phyloP scores from a whole-genome alignment of 2,113 vertebrate genomes.

The Anas platyrhynchos region DNA sequence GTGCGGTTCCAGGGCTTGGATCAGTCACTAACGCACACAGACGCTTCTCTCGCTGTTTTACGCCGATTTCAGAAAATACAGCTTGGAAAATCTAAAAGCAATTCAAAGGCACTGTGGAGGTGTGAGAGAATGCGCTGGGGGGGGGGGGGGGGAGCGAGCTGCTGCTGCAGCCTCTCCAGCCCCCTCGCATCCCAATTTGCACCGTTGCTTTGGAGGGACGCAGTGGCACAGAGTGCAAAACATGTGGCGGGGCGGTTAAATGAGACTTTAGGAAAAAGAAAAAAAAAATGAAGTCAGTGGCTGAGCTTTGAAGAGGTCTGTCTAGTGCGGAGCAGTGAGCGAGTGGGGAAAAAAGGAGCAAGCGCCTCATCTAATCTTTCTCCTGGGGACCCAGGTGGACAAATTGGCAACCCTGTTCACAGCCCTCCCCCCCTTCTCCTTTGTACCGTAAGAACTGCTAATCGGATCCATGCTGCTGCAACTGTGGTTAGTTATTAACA shows the following conservation, averaged over 20 bases:
- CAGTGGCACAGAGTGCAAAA: slow-evolving; percentile 23
- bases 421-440: slow-evolving; percentile 63
- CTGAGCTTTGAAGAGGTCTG: slow-evolving; percentile 65
- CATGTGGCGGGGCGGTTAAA: slow-evolving; percentile 9
- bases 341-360: slow-evolving; percentile 66
- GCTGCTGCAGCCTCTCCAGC: neutral
- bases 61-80: slow-evolving; percentile 4
- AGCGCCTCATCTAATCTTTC: slow-evolving; percentile 77
- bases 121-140: neutral
- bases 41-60: neutral
- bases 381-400: slow-evolving; percentile 83
- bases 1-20: neutral
- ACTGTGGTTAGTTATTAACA: slow-evolving; percentile 83
- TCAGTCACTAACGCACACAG: neutral
- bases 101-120: neutral
- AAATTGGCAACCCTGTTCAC: slow-evolving; percentile 81
- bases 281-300: slow-evolving; percentile 38
- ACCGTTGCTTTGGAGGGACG: neutral
- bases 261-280: slow-evolving; percentile 19
- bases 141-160: neutral
- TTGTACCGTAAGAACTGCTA: slow-evolving; percentile 82
- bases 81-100: slow-evolving; percentile 13
- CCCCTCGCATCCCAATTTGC: slow-evolving; percentile 26
- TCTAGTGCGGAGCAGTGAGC: slow-evolving; percentile 34
- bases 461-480: slow-evolving; percentile 86